Base-by-base conservation (phyloP, 30 jellyfish, hydroid and myxozoan genomes). In the Aurelia sp. region DNA sequence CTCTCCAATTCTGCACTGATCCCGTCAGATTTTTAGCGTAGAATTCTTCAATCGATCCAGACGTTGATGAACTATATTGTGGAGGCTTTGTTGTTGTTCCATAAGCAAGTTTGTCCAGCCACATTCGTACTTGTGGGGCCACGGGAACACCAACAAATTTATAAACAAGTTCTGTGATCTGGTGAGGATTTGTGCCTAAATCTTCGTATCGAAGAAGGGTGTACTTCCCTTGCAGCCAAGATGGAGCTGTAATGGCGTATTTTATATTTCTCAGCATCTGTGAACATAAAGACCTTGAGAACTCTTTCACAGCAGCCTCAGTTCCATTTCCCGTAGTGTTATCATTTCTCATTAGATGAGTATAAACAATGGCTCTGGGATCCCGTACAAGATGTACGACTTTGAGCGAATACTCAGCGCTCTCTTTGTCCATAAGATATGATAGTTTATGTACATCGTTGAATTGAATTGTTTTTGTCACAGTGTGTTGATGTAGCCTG, bases 41-140 rank as follows among this genome's bases (percentile, higher is more conserved):
- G 64, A 90, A 96, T n/a, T 96, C 99, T 82, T 96, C 99, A 30
- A 96, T 86, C 8, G 98, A 96, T 0, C 99, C 99, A 0, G 99
- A 96, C 0, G 99, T 90, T 6, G 99, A 96, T 18, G 99, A 96
- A 68, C 99, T 88, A 31, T 93, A 68, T 27, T 96, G 99, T 11
- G 99, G 92, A n/a, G 92, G 92, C 48, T 91, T 81, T 21, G 95
- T 91, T 17, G 97, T 85, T 51, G 97, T 65, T 17, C 97, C 97
- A 73, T 96, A 90, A 9, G 99, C 92, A 24, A 96, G 76, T 73
- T 96, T 96, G 75, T 96, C 99, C 57, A 96, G 96, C 99, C 99
- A 96, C 98, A 96, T 90, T n/a, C 99, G 98, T 9, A 96, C 99
- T 66, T 96, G 99, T 21, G 99, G 98, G 16, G 97, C 99, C 21